Evolutionary conservation across 2,113 vertebrate species (phyloP).

Genomic region (Daboia siamensis): DNA sequence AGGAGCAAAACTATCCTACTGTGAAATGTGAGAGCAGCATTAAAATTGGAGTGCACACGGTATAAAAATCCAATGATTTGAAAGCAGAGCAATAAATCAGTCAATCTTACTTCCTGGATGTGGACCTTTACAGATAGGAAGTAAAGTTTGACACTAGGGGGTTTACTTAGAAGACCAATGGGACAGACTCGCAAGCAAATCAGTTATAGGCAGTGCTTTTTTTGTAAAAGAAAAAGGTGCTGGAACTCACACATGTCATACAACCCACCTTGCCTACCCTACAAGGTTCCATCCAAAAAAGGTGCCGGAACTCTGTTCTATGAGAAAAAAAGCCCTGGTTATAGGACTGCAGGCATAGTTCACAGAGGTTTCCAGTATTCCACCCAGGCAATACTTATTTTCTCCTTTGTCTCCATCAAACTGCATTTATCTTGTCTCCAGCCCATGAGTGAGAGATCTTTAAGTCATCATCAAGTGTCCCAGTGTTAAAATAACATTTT

Average conservation of each 20-base stretch:
- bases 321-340: no score
- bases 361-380: not conserved
- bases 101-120: not conserved
- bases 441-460: not conserved
- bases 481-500: not conserved
- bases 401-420: not conserved
- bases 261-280: no score
- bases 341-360: not conserved
- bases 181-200: not conserved
- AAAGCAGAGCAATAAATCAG: not conserved
- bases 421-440: not conserved
- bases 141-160: not conserved
- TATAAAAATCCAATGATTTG: not conserved
- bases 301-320: no score
- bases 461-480: not conserved
- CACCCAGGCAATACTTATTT: not conserved
- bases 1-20: not conserved
- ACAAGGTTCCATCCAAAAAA: no score
- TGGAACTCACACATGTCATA: no score
- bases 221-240: no score
- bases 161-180: not conserved
- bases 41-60: not conserved
- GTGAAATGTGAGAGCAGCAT: not conserved
- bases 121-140: not conserved
- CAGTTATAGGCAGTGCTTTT: not conserved